A percentile compares a stretch with the other conserved stretches of the same genome.
Conservation (phyloP, 2,113 vertebrate species). For the Dermatemys mawii region DNA sequence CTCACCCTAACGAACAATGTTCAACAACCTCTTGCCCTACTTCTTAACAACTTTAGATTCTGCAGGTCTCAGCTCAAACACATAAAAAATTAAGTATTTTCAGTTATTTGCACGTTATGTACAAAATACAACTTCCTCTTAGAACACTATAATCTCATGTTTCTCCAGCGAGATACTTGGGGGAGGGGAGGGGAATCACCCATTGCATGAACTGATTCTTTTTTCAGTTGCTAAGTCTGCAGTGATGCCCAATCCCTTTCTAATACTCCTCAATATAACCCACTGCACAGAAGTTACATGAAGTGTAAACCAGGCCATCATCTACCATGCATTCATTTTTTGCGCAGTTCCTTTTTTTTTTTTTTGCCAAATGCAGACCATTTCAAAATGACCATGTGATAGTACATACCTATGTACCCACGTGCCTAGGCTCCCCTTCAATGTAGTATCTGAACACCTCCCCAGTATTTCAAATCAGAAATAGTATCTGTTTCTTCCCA, state of each 20-base stretch:
- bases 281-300: background rate
- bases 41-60: background rate
- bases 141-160: background rate
- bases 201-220: background rate
- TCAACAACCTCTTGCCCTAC: background rate
- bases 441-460: background rate
- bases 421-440: background rate
- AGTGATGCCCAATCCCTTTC: background rate
- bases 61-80: conserved; percentile 1
- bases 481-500: background rate
- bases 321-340: background rate
- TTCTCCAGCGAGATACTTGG: background rate
- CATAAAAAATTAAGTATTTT: conserved; percentile 26
- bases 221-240: background rate
- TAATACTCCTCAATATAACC: background rate
- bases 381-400: background rate
- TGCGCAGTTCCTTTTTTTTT: background rate
- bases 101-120: background rate
- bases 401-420: background rate
- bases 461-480: background rate
- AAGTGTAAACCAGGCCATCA: conserved; percentile 1
- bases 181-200: background rate
- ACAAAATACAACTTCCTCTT: background rate
- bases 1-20: conserved; percentile 1
- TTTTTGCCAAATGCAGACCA: conserved; percentile 11